A percentile compares a stretch with the other conserved stretches of the same genome.
Evolutionary conservation across 2,113 vertebrate genomes (phyloP).

Genomic region (Mastomys natalensis): DNA sequence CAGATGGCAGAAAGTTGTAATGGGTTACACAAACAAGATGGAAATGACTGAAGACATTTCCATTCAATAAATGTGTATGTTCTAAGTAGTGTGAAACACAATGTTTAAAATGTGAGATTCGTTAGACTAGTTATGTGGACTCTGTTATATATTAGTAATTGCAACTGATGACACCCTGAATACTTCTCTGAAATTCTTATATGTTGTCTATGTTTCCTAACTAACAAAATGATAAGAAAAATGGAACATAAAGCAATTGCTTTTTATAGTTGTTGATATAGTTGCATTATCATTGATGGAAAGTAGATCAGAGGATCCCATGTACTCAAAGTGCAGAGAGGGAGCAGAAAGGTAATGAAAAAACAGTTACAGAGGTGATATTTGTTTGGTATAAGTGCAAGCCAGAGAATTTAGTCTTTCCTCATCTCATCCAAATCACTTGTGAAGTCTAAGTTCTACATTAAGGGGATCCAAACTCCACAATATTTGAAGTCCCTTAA

Average conservation of each 20-base stretch:
- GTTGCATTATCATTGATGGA: neutral
- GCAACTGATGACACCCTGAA: neutral
- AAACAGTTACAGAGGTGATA: neutral
- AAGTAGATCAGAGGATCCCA: neutral
- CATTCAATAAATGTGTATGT: neutral
- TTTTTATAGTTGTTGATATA: neutral
- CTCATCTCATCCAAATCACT: slow-evolving; percentile 63
- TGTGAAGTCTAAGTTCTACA: neutral
- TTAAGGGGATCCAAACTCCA: slow-evolving; percentile 21
- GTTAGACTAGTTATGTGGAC: neutral
- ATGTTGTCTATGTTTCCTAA: neutral
- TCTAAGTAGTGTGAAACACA: neutral
- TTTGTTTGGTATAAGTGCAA: neutral
- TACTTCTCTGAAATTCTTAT: slow-evolving; percentile 31
- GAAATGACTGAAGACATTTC: neutral
- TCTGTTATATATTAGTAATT: slow-evolving; percentile 8
- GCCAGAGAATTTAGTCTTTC: slow-evolving; percentile 2
- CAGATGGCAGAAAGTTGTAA: neutral
- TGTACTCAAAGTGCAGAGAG: neutral
- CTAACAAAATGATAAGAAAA: neutral
- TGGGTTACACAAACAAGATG: neutral
- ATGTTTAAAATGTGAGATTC: neutral
- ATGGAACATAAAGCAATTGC: neutral
- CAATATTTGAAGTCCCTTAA: slow-evolving; percentile 38
- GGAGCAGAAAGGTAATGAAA: neutral